Conservation (phyloP, 2,797 vertebrate genomes). For the Parauchenoglanis punctatus region DNA sequence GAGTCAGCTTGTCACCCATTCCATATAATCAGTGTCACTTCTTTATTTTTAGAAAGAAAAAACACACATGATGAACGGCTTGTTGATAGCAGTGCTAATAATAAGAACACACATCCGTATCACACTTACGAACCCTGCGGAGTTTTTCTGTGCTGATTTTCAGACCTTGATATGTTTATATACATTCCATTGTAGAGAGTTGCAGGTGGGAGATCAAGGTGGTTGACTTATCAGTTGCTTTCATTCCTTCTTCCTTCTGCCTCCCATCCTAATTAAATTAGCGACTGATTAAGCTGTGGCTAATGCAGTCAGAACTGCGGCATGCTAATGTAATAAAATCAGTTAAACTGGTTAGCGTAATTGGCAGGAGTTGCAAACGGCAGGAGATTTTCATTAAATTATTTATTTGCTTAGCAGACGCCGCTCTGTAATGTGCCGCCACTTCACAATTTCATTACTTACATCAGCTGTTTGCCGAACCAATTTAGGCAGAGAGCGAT, state of each 20-base stretch:
- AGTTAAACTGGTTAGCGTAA: conserved; percentile 84
- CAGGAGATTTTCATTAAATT: conserved; percentile 79
- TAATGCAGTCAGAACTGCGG: conserved; percentile 81
- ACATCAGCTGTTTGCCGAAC: conserved; percentile 74
- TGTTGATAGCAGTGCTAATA: not conserved
- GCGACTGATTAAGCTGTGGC: conserved; percentile 79
- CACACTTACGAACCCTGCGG: not conserved
- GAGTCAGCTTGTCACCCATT: conserved; percentile 30
- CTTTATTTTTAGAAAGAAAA: not conserved
- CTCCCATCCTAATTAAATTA: conserved; percentile 78
- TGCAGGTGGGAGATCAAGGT: conserved; percentile 73
- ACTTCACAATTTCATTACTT: conserved; percentile 76
- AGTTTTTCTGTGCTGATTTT: not conserved
- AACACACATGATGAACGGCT: not conserved
- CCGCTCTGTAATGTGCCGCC: conserved; percentile 66
- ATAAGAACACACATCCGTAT: not conserved
- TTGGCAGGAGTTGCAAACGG: conserved; percentile 76
- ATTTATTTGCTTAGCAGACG: conserved; percentile 81
- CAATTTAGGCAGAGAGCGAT: conserved; percentile 72
- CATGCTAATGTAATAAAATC: conserved; percentile 83
- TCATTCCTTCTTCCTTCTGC: conserved; percentile 76
- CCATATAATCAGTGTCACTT: not conserved
- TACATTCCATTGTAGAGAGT: not conserved
- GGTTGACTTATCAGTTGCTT: conserved; percentile 64
- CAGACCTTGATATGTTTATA: not conserved